Evolutionary conservation across 2,888 invertebrate species (phyloP).

Genomic region (Noctua janthina): DNA sequence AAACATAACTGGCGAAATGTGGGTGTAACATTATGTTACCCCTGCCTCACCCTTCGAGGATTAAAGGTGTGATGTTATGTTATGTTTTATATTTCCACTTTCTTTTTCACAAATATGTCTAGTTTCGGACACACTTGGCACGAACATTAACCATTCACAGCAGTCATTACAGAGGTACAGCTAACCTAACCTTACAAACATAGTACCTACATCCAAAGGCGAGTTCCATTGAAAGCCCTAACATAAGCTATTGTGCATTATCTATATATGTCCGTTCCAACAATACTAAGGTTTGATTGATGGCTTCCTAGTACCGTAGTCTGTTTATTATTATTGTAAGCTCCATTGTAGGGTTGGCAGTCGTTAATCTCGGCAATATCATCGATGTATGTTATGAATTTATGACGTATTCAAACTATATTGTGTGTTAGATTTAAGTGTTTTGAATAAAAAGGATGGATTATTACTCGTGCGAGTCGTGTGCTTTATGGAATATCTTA

Average conservation of each 20-base stretch:
- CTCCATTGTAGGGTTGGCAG: conserved; percentile 41
- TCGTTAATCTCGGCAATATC: conserved; percentile 45
- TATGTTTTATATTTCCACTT: too few species aligned
- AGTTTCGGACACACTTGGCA: not conserved
- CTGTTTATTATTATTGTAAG: conserved; percentile 57
- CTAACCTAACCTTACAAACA: conserved; percentile 10
- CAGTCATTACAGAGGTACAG: not conserved
- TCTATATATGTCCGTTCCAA: conserved; percentile 58
- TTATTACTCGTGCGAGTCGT: not conserved
- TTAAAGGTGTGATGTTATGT: too few species aligned
- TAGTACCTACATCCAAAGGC: conserved; percentile 14
- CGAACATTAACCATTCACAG: conserved; percentile 1
- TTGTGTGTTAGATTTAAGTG: not conserved
- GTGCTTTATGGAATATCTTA: not conserved
- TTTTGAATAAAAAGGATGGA: not conserved
- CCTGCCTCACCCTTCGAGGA: too few species aligned
- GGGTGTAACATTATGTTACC: too few species aligned
- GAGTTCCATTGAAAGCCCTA: conserved; percentile 37
- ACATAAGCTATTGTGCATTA: conserved; percentile 58
- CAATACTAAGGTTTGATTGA: conserved; percentile 68
- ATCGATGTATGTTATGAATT: not conserved
- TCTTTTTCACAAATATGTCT: not conserved
- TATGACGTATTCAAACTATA: not conserved
- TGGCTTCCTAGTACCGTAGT: conserved; percentile 61
- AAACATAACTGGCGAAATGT: too few species aligned